Percentiles rank a stretch among this genome's conserved stretches.
Evolutionary conservation across 2,797 vertebrate species (phyloP).

Genomic region (Sebastes diaconus): DNA sequence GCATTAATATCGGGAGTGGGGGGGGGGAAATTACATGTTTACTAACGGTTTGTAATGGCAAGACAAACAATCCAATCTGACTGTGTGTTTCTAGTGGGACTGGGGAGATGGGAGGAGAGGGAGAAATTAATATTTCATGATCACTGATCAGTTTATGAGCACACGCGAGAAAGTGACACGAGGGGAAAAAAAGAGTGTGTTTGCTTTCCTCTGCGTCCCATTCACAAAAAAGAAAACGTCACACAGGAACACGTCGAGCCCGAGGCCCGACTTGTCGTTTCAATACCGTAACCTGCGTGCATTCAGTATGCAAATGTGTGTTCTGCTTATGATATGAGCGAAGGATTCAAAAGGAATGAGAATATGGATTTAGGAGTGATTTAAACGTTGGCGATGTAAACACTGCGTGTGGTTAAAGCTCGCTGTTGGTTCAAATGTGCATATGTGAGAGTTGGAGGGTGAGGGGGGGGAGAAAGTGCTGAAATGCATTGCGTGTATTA

Average conservation of each 20-base stretch:
- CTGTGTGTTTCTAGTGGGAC: constrained; percentile 42
- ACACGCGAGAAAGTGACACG: constrained; percentile 24
- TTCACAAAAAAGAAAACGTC: constrained; percentile 17
- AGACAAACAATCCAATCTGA: constrained; percentile 51
- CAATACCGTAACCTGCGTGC: neutral
- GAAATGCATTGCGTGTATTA: constrained; percentile 78
- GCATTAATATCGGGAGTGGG: constrained; percentile 28
- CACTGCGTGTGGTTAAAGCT: constrained; percentile 14
- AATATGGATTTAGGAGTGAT: constrained; percentile 27
- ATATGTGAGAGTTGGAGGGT: constrained; percentile 28
- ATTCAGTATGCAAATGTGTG: constrained; percentile 12
- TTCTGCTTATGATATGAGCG: neutral
- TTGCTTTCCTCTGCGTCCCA: constrained; percentile 23
- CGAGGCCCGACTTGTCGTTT: neutral
- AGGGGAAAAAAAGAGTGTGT: constrained; percentile 8
- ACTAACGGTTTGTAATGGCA: constrained; percentile 43
- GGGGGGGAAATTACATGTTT: constrained; percentile 19
- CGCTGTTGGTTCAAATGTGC: constrained; percentile 33
- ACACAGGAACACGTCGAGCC: neutral
- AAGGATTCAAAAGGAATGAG: constrained; percentile 8
- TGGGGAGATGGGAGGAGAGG: constrained; percentile 6
- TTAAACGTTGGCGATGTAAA: constrained; percentile 24
- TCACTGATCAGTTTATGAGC: constrained; percentile 45
- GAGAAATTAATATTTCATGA: constrained; percentile 57
- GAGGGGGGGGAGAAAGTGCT: constrained; percentile 6